phyloP scores from a whole-genome alignment of 2,113 vertebrate genomes.

The Delphinus delphis region DNA sequence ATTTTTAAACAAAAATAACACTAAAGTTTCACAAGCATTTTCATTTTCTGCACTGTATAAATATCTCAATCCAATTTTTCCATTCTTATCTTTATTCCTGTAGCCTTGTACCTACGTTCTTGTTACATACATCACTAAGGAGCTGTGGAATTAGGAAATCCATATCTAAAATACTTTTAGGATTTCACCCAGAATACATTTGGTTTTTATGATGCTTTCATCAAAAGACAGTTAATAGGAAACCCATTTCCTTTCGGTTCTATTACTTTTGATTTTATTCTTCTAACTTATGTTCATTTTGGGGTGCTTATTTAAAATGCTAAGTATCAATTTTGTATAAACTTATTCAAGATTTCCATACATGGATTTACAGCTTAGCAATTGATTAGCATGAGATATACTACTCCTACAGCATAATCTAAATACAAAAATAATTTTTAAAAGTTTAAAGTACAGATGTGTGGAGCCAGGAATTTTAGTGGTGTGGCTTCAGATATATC shows the following conservation, averaged over 20 bases:
- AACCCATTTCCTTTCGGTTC: constrained; percentile 12
- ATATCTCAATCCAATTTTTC: background rate
- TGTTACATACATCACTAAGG: background rate
- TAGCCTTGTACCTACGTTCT: background rate
- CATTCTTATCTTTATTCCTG: background rate
- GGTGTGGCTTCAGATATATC: background rate
- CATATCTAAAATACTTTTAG: background rate
- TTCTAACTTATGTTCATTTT: constrained; percentile 6
- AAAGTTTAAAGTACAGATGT: background rate
- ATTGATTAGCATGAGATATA: background rate
- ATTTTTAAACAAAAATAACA: constrained; percentile 30
- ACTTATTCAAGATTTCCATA: background rate
- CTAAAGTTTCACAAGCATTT: background rate
- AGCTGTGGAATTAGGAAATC: background rate
- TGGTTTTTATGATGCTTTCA: background rate
- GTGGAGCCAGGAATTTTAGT: background rate
- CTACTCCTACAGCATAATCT: background rate
- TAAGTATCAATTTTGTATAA: background rate
- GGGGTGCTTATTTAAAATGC: background rate
- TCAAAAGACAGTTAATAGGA: background rate
- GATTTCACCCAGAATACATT: background rate
- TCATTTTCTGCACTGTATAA: background rate
- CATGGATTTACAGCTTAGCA: background rate
- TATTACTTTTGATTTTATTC: background rate
- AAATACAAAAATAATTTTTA: background rate